phyloP scores from a whole-genome alignment of 2,113 vertebrate species.

The Gopherus flavomarginatus region DNA sequence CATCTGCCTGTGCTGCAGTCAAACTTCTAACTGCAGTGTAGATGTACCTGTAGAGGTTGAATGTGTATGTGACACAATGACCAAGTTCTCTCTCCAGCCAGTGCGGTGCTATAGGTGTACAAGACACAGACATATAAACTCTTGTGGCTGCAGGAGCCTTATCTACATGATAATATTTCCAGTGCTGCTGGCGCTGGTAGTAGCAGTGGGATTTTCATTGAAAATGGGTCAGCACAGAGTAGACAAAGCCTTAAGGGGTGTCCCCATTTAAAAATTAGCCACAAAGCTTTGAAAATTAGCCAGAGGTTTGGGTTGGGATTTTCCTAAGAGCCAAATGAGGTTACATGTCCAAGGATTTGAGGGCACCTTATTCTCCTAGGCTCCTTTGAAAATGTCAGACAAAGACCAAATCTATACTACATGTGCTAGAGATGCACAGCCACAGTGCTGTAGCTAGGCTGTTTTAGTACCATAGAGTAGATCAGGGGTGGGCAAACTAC shows the following conservation, averaged over 20 bases:
- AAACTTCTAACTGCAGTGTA: background rate
- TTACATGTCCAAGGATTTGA: background rate
- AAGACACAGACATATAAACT: background rate
- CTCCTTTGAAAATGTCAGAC: background rate
- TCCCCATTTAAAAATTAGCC: background rate
- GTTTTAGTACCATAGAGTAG: no score
- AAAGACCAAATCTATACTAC: background rate
- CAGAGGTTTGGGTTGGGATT: background rate
- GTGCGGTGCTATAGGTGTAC: background rate
- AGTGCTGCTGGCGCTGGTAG: background rate
- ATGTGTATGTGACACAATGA: background rate
- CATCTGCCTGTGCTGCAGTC: background rate
- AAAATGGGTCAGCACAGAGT: background rate
- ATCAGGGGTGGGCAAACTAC: no score
- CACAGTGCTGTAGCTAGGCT: background rate
- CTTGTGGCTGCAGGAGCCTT: background rate
- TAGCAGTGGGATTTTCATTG: background rate
- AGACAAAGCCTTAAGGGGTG: background rate
- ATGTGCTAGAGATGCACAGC: background rate
- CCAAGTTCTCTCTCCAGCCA: background rate
- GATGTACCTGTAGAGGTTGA: background rate
- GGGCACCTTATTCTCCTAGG: background rate
- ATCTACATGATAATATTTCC: accelerated
- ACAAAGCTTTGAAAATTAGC: background rate
- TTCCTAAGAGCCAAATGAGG: background rate